Percentiles rank a stretch among this genome's conserved stretches.
These are phyloP conservation scores for Xestia c-nigrum DNA, from an alignment of 2,888 invertebrate species.

Conservation along the genomic window DNA sequence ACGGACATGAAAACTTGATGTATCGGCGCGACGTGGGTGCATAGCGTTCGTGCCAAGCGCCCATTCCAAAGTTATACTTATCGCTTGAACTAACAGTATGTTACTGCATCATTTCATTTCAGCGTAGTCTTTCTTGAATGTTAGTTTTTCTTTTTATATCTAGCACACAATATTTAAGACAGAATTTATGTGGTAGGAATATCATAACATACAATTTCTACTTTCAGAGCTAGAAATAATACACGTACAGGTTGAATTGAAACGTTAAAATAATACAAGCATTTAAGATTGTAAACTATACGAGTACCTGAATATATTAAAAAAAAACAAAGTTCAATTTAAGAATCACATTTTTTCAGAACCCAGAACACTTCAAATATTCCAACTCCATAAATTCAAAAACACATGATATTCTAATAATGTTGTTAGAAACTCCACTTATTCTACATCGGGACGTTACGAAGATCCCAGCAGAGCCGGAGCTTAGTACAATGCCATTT, in stretches of 20 bases:
- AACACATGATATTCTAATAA: neutral
- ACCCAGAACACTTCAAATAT: slow-evolving; percentile 1
- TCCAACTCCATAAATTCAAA: neutral
- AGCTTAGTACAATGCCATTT: slow-evolving; percentile 51
- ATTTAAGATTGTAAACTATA: neutral
- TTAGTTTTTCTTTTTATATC: neutral
- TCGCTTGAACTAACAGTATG: slow-evolving; percentile 26
- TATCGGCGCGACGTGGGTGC: slow-evolving; percentile 47
- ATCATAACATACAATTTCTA: neutral
- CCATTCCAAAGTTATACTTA: slow-evolving; percentile 37
- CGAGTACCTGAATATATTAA: neutral
- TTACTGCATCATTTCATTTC: slow-evolving; percentile 41
- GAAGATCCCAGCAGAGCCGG: slow-evolving; percentile 10
- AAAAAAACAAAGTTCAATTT: neutral
- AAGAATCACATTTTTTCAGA: neutral
- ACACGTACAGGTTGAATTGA: neutral
- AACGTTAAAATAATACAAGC: slow-evolving; percentile 1
- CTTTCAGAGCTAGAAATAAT: neutral
- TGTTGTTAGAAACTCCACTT: slow-evolving; percentile 13
- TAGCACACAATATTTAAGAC: neutral
- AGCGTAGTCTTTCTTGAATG: slow-evolving; percentile 4
- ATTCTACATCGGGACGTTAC: slow-evolving; percentile 2
- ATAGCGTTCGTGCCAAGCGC: slow-evolving; percentile 52
- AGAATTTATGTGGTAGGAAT: neutral
- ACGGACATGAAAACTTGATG: slow-evolving; percentile 41